phyloP scores from a whole-genome alignment of 2,797 vertebrate genomes.

The Lateolabrax maculatus region DNA sequence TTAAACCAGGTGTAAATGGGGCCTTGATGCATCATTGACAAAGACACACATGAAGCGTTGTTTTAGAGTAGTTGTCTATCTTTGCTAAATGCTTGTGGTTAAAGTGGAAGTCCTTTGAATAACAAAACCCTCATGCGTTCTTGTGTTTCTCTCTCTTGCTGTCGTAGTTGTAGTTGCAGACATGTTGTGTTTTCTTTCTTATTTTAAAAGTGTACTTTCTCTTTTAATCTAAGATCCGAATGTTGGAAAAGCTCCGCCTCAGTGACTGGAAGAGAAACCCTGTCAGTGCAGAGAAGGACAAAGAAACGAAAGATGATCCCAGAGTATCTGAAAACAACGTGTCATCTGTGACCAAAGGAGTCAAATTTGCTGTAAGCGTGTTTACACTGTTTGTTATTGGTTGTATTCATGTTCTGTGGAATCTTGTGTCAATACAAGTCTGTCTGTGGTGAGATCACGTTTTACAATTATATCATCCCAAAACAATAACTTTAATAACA shows the following conservation, averaged over 20 bases:
- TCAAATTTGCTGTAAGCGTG: slow-evolving; percentile 85
- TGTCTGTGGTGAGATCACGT: not conserved
- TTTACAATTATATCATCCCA: not conserved
- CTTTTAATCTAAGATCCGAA: slow-evolving; percentile 75
- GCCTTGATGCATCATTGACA: not conserved
- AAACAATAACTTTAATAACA: no score
- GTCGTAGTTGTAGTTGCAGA: no score
- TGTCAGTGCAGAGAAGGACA: slow-evolving; percentile 62
- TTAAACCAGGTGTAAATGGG: not conserved
- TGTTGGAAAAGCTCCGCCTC: slow-evolving; percentile 92
- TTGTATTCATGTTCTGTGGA: not conserved
- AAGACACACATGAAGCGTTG: not conserved
- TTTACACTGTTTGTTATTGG: not conserved
- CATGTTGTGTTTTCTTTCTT: not conserved
- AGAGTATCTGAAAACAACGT: slow-evolving; percentile 44
- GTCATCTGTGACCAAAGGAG: slow-evolving; percentile 63
- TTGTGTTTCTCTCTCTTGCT: no score
- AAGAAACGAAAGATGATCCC: slow-evolving; percentile 46
- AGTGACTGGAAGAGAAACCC: slow-evolving; percentile 87
- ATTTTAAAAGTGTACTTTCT: not conserved
- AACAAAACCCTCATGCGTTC: no score
- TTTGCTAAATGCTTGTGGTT: not conserved
- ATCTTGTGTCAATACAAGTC: not conserved
- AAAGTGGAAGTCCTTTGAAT: not conserved
- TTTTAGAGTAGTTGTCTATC: not conserved